Evolutionary conservation across 2,113 vertebrate genomes (phyloP).

Genomic region (Varanus komodoensis): DNA sequence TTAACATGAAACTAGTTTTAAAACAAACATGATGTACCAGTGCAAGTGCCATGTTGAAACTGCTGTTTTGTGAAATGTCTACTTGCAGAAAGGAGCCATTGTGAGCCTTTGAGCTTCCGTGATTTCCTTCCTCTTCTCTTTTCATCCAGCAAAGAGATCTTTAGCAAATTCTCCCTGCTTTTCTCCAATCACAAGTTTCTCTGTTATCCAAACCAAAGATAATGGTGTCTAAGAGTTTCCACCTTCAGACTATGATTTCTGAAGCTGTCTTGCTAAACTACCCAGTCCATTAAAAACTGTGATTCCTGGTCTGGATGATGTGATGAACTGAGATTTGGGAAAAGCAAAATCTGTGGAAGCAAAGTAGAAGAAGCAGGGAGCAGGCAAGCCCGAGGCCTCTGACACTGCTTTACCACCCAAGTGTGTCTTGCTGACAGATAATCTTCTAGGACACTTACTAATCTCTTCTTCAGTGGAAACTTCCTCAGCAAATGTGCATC

Average conservation of each 20-base stretch:
- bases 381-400: too few relatives aligned
- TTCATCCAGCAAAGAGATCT: too few relatives aligned
- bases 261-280: background rate
- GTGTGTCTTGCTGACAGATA: background rate
- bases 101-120: too few relatives aligned
- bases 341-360: background rate
- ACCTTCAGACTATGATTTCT: background rate
- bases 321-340: background rate
- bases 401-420: background rate
- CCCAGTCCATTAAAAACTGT: background rate
- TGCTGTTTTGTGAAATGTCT: too few relatives aligned
- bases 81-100: too few relatives aligned
- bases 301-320: background rate
- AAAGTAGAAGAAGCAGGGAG: background rate
- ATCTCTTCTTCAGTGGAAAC: background rate
- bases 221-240: background rate
- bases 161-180: too few relatives aligned
- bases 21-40: too few relatives aligned
- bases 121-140: too few relatives aligned
- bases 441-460: background rate
- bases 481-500: background rate
- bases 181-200: background rate
- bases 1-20: too few relatives aligned
- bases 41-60: too few relatives aligned
- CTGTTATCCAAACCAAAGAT: background rate